These are phyloP conservation scores for Theonella swinhoei DNA, from an alignment of 37 sponge, comb jelly and placozoan species.

Conservation along the genomic window DNA sequence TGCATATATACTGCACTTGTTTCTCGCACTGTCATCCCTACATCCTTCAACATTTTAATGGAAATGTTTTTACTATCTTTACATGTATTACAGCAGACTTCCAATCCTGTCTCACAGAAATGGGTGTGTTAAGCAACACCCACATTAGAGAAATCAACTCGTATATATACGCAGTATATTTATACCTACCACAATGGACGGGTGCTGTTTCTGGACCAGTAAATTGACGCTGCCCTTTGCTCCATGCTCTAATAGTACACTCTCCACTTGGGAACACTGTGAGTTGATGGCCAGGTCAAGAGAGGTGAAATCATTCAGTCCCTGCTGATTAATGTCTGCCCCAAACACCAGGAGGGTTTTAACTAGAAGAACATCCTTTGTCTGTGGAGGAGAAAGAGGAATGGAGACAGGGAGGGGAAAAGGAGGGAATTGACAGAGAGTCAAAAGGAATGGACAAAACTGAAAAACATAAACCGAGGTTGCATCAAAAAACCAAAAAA, in stretches of 20 bases:
- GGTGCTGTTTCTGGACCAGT: not conserved
- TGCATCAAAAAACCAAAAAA: no score
- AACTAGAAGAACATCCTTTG: conserved; percentile 10
- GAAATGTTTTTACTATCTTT: no score
- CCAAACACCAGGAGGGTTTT: conserved; percentile 30
- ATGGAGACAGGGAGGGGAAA: not conserved
- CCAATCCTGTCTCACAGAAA: no score
- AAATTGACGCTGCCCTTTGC: conserved; percentile 27
- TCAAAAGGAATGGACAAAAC: no score
- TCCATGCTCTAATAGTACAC: conserved; percentile 8
- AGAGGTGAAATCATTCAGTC: conserved; percentile 33
- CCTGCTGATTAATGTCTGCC: conserved; percentile 28
- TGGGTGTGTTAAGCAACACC: no score
- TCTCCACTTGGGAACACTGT: conserved; percentile 6
- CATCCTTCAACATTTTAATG: no score
- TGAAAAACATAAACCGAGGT: no score
- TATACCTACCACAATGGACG: not conserved
- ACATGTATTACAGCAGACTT: no score
- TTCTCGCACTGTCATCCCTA: no score
- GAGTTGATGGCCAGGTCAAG: conserved; percentile 37
- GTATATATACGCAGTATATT: no score
- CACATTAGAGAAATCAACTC: no score
- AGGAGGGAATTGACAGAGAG: not conserved
- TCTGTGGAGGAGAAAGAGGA: not conserved
- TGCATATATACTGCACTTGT: no score